Evolutionary conservation across 2,113 vertebrate genomes (phyloP).

Genomic region (Irena cyanogastra): DNA sequence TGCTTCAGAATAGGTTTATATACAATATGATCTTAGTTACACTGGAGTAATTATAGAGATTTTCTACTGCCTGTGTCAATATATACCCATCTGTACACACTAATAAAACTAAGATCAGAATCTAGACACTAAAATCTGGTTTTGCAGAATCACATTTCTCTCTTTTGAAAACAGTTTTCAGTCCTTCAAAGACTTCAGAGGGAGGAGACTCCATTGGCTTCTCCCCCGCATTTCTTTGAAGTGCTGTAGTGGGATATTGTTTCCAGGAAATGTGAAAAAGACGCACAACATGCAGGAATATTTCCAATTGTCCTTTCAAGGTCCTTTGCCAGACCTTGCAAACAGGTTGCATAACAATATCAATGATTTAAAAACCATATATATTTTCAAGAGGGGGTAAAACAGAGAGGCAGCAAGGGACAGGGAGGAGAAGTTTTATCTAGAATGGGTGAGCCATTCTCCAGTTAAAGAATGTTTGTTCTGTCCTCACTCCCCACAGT

Average conservation of each 20-base stretch:
- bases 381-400: background rate
- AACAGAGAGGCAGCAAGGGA: background rate
- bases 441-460: background rate
- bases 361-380: background rate
- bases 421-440: background rate
- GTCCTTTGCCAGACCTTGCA: background rate
- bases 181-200: background rate
- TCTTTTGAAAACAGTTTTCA: background rate
- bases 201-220: background rate
- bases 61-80: background rate
- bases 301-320: background rate
- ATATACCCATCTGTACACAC: background rate
- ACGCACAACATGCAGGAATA: background rate
- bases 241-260: background rate
- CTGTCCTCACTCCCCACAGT: background rate
- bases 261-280: background rate
- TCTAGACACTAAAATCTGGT: background rate
- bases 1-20: background rate
- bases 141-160: background rate
- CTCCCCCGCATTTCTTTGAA: background rate
- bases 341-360: background rate
- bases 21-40: background rate
- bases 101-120: background rate
- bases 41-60: background rate
- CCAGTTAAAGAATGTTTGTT: background rate